Percentiles rank a stretch among this genome's conserved stretches.
Evolutionary conservation across 2,888 invertebrate genomes (phyloP).

Genomic region (Agrilus cyanescens): DNA sequence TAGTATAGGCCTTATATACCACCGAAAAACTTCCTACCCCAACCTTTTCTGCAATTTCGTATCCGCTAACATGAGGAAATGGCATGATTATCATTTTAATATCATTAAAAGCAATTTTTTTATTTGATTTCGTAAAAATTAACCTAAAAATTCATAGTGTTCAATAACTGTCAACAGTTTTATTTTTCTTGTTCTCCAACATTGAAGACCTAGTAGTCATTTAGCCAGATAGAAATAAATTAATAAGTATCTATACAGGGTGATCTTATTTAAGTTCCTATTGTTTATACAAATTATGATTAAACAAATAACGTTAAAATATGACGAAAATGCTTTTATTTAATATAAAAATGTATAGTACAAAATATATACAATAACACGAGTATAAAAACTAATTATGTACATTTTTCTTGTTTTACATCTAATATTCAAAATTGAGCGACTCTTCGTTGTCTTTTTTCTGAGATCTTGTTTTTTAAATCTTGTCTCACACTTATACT

Average conservation of each 20-base stretch:
- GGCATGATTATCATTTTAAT: slow-evolving; percentile 31
- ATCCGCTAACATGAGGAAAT: slow-evolving; percentile 52
- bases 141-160: no score
- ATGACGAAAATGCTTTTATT: neutral
- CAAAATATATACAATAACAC: neutral
- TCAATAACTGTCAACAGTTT: no score
- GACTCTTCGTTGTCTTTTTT: slow-evolving; percentile 20
- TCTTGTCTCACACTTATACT: slow-evolving; percentile 27
- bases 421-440: neutral
- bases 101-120: no score
- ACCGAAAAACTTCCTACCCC: slow-evolving; percentile 76
- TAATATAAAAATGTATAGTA: neutral
- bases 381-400: slow-evolving; percentile 3
- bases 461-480: slow-evolving; percentile 33
- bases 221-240: no score
- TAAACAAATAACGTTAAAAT: no score
- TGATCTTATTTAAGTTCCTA: no score
- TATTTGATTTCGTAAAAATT: no score
- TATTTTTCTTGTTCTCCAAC: no score
- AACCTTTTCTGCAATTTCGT: slow-evolving; percentile 59
- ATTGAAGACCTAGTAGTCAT: no score
- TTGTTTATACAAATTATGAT: no score
- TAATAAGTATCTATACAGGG: no score
- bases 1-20: slow-evolving; percentile 68
- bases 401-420: slow-evolving; percentile 1